phyloP scores from a whole-genome alignment of 1,140 invertebrate species.

The Trinorchestia longiramus region DNA sequence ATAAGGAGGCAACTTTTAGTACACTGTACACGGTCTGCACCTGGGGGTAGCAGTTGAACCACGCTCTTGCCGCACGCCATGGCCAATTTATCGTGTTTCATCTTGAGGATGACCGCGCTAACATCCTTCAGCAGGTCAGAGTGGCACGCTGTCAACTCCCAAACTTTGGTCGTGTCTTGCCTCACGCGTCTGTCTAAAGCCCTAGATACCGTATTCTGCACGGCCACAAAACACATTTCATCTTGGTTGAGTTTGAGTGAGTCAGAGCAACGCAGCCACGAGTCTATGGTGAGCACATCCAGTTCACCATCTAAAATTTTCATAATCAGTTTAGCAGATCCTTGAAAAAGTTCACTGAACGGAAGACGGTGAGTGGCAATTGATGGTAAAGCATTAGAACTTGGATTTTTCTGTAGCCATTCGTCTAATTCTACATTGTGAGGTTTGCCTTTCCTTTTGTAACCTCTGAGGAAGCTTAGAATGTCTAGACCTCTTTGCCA shows the following conservation, averaged over 20 bases:
- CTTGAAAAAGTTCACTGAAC: slow-evolving; percentile 61
- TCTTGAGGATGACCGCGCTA: slow-evolving; percentile 57
- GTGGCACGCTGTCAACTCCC: slow-evolving; percentile 61
- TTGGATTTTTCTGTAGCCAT: slow-evolving; percentile 60
- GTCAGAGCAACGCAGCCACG: slow-evolving; percentile 59
- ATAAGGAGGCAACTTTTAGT: slow-evolving; percentile 58
- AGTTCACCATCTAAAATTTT: slow-evolving; percentile 63
- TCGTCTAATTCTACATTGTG: slow-evolving; percentile 60
- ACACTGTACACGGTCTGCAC: slow-evolving; percentile 61
- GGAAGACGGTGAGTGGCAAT: slow-evolving; percentile 61
- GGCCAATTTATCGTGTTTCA: slow-evolving; percentile 60
- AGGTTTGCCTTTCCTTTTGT: slow-evolving; percentile 56
- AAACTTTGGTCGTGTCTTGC: background rate
- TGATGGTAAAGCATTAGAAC: slow-evolving; percentile 56
- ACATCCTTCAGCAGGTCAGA: slow-evolving; percentile 57
- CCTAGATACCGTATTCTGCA: slow-evolving; percentile 61
- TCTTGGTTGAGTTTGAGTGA: slow-evolving; percentile 61
- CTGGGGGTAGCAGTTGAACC: slow-evolving; percentile 62
- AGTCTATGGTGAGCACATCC: slow-evolving; percentile 59
- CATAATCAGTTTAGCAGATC: slow-evolving; percentile 53
- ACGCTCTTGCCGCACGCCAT: slow-evolving; percentile 62
- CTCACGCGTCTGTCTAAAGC: slow-evolving; percentile 51
- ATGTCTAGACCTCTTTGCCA: slow-evolving; percentile 61
- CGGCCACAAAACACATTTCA: slow-evolving; percentile 60
- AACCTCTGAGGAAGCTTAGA: slow-evolving; percentile 61